Base-by-base conservation (phyloP, 2,797 vertebrate genomes). In the Nyctalus aviator region DNA sequence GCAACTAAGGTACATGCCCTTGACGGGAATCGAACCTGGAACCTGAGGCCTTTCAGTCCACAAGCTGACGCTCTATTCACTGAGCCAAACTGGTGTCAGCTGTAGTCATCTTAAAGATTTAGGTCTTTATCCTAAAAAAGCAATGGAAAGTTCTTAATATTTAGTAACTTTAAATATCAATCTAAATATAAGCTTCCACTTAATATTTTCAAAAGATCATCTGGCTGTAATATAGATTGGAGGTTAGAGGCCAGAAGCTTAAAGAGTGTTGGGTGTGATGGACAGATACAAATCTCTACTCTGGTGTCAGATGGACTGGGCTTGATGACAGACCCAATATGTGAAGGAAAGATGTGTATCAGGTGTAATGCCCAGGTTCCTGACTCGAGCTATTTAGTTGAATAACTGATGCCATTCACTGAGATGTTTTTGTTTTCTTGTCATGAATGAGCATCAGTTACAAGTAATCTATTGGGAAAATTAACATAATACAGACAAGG, bases 401-500 rank as follows among this genome's bases (percentile, higher is more conserved):
- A n/a, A 46, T 53, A 1, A 75, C 5, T 37, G 10, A 90, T 78
- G 9, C 5, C 11, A 73, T 69, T 94, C 73, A 23, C 35, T 68
- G n/a, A 53, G 35, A 59, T 75, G 21, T 23, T 89, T 89, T 76
- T 83, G 25, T 62, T 93, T 93, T 92, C 41, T 78, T 81, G 5
- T 73, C 50, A 78, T 50, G 4, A 87, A 4, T 71, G 13, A 32
- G 4, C 30, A 92, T 68, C 44, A 84, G 5, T 30, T 91, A 15
- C 13, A 78, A 57, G 30, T 57, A 81, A 50, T 82, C 18, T 57
- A 77, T 15, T 64, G 44, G 86, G n/a, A 23, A 95, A 88, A 87
- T 50, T 69, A 88, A 68, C 41, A 57, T 27, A 66, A 35, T 44
- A 32, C 8, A 72, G 55, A 68, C 57, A 85, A 59, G 10, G n/a